Percentiles rank a stretch among this genome's conserved stretches.
Conservation (phyloP, 2,113 vertebrate species). For the Oxyura jamaicensis region DNA sequence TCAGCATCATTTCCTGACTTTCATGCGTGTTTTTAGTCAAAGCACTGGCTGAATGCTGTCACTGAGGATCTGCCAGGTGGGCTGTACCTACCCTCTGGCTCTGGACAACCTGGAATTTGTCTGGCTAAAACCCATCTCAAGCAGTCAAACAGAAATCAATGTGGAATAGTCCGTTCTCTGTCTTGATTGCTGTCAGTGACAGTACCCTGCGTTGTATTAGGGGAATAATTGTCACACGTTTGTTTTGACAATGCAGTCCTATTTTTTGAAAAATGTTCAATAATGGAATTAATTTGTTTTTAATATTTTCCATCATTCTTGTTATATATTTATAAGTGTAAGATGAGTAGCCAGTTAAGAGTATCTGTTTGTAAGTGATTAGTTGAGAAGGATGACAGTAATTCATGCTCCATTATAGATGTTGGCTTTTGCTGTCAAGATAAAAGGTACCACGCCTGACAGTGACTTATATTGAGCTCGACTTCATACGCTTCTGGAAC, state of each 20-base stretch:
- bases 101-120: neutral
- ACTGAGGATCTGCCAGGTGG: slow-evolving; percentile 18
- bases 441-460: accelerated
- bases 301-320: neutral
- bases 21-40: neutral
- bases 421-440: neutral
- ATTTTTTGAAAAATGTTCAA: neutral
- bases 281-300: neutral
- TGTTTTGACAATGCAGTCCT: neutral
- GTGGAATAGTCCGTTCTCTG: slow-evolving; percentile 31
- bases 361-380: neutral
- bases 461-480: neutral
- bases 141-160: neutral
- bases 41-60: slow-evolving; percentile 48
- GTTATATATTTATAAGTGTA: neutral
- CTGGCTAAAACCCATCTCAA: slow-evolving; percentile 11
- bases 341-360: neutral
- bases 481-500: neutral
- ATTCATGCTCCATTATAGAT: neutral
- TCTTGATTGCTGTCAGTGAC: neutral
- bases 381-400: neutral
- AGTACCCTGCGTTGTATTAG: neutral
- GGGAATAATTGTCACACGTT: neutral
- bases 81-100: slow-evolving; percentile 11
- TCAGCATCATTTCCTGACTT: neutral